Conservation (phyloP, 2,797 vertebrate genomes). For the Sardinella longiceps region DNA sequence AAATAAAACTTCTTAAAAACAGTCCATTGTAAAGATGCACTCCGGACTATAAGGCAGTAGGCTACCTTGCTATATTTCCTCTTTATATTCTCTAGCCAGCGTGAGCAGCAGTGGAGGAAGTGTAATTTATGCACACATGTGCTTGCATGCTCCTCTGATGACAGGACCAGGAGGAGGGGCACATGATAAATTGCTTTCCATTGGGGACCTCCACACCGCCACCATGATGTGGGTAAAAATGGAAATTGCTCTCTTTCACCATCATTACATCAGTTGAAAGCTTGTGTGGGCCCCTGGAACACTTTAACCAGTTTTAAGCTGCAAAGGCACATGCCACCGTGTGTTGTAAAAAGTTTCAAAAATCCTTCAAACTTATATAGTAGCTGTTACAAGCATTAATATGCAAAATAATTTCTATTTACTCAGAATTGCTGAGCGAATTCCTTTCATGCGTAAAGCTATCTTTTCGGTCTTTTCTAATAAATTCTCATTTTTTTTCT, state of each 20-base stretch:
- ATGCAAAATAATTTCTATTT: background rate
- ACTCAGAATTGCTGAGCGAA: too few relatives aligned
- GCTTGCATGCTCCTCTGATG: slow-evolving; percentile 79
- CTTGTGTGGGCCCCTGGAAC: slow-evolving; percentile 74
- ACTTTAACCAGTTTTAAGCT: slow-evolving; percentile 17
- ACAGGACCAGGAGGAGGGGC: slow-evolving; percentile 79
- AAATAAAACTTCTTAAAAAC: background rate
- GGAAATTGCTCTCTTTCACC: slow-evolving; percentile 83
- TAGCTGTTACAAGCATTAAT: background rate
- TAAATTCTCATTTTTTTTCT: too few relatives aligned
- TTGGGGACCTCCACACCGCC: slow-evolving; percentile 79
- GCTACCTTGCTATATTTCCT: slow-evolving; percentile 66
- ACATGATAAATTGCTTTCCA: slow-evolving; percentile 85
- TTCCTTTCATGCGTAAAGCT: too few relatives aligned
- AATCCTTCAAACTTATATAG: background rate
- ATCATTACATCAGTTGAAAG: slow-evolving; percentile 84
- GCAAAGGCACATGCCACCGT: background rate
- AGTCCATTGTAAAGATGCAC: background rate
- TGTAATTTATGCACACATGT: slow-evolving; percentile 83
- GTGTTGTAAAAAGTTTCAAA: slow-evolving; percentile 1
- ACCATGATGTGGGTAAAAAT: slow-evolving; percentile 83
- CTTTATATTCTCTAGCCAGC: slow-evolving; percentile 68
- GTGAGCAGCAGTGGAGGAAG: slow-evolving; percentile 51
- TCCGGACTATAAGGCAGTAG: slow-evolving; percentile 24
- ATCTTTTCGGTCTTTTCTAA: too few relatives aligned